Evolutionary conservation across 2,888 invertebrate species (phyloP).

Genomic region (Diabrotica balteata): DNA sequence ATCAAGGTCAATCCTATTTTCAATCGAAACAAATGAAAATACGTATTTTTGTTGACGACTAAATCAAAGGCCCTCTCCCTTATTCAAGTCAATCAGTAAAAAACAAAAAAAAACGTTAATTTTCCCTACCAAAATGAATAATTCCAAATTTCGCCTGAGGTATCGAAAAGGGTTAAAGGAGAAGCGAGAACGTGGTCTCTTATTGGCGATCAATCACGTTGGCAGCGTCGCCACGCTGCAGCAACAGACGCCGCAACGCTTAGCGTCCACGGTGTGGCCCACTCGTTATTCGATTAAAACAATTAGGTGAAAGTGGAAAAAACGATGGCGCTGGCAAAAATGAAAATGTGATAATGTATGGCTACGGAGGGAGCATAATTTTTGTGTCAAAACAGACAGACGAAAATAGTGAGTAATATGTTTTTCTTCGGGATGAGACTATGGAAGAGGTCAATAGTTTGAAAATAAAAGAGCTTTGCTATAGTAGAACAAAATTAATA

Average conservation of each 20-base stretch:
- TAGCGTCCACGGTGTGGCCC: conserved; percentile 18
- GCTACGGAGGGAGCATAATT: conserved; percentile 18
- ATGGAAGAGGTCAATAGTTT: conserved; percentile 1
- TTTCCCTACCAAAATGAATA: conserved; percentile 57
- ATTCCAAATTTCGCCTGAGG: conserved; percentile 49
- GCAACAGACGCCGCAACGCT: conserved; percentile 17
- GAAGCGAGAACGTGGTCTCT: conserved; percentile 27
- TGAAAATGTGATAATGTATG: conserved; percentile 28
- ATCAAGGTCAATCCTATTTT: too few species aligned
- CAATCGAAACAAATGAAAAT: too few species aligned
- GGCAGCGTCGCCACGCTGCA: conserved; percentile 30
- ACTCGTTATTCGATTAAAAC: conserved; percentile 53
- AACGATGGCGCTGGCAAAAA: conserved; percentile 22
- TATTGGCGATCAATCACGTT: conserved; percentile 45
- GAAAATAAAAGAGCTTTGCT: neutral
- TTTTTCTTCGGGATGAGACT: conserved; percentile 12
- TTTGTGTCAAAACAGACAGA: conserved; percentile 12
- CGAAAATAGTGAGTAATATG: conserved; percentile 17
- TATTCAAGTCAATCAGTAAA: conserved; percentile 2
- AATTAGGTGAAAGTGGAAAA: conserved; percentile 48
- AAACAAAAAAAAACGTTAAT: conserved; percentile 53
- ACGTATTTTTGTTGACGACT: too few species aligned
- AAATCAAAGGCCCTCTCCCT: neutral
- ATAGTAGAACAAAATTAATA: too few species aligned
- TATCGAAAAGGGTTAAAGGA: conserved; percentile 49